Conservation (phyloP, 2,797 vertebrate species). For the Lutjanus argentimaculatus region DNA sequence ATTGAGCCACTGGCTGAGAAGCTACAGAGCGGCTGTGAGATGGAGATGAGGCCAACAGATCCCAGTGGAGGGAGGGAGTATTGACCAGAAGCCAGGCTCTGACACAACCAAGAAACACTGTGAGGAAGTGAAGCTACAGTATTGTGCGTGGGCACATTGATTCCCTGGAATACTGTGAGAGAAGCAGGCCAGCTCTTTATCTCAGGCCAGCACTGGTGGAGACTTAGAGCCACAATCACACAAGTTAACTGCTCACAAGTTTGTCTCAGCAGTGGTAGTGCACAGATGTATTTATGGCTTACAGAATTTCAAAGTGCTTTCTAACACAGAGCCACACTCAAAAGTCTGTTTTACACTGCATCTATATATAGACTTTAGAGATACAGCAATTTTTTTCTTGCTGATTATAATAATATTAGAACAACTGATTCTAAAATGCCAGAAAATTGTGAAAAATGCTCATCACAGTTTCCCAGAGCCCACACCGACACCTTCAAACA, state of each 20-base stretch:
- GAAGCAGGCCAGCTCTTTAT: constrained; percentile 42
- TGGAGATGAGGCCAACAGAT: constrained; percentile 41
- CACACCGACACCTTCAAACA: not conserved
- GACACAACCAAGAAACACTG: constrained; percentile 45
- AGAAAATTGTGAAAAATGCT: not conserved
- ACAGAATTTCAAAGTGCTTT: not conserved
- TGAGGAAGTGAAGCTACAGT: constrained; percentile 44
- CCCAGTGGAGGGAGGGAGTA: constrained; percentile 48
- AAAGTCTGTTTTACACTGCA: not conserved
- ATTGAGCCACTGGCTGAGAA: constrained; percentile 25
- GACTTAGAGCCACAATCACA: constrained; percentile 31
- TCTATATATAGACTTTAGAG: not conserved
- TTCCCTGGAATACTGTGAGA: constrained; percentile 40
- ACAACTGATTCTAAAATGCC: not conserved
- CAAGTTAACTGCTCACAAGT: constrained; percentile 11
- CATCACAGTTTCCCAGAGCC: not conserved
- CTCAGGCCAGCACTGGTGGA: constrained; percentile 27
- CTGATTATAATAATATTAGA: not conserved
- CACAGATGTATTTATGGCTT: constrained; percentile 26
- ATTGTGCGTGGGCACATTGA: constrained; percentile 48
- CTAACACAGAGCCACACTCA: not conserved
- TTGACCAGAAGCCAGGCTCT: constrained; percentile 57
- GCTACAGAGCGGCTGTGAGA: constrained; percentile 29
- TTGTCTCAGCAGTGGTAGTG: constrained; percentile 12
- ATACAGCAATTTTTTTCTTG: not conserved